Conservation (phyloP, 2,888 invertebrate genomes). For the Electrophaes corylata region DNA sequence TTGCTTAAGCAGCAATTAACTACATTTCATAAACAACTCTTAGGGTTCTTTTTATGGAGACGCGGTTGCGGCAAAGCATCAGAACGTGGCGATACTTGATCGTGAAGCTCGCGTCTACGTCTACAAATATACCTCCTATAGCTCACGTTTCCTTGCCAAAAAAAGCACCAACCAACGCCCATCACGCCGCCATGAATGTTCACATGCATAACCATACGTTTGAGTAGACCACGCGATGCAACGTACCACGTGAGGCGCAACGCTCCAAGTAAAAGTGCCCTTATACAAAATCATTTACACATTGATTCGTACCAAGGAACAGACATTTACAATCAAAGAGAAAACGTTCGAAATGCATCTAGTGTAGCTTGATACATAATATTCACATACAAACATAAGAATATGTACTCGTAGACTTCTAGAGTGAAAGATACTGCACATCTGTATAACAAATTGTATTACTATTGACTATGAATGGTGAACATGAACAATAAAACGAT, state of each 20-base stretch:
- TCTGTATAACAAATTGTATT: conserved; percentile 26
- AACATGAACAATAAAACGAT: conserved; percentile 36
- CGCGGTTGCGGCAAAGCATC: too few relatives aligned
- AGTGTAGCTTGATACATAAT: background rate
- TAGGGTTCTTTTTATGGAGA: too few relatives aligned
- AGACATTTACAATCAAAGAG: conserved; percentile 7
- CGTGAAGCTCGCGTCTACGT: too few relatives aligned
- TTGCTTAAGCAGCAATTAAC: conserved; percentile 6
- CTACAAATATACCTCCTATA: too few relatives aligned
- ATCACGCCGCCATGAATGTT: too few relatives aligned
- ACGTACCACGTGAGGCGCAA: too few relatives aligned
- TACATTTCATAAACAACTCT: conserved; percentile 2
- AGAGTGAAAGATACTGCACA: conserved; percentile 21
- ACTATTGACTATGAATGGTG: conserved; percentile 33
- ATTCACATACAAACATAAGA: background rate
- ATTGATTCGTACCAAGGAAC: background rate
- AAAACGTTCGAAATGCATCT: background rate
- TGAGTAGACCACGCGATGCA: too few relatives aligned
- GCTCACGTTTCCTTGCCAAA: too few relatives aligned
- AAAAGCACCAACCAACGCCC: too few relatives aligned
- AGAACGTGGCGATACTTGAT: too few relatives aligned
- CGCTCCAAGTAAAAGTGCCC: too few relatives aligned
- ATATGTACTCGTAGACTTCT: conserved; percentile 9
- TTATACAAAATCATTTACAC: conserved; percentile 5
- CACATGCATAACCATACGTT: too few relatives aligned